Base-by-base conservation (phyloP, 2,888 invertebrate species). In the Melangyna quadrimaculata region DNA sequence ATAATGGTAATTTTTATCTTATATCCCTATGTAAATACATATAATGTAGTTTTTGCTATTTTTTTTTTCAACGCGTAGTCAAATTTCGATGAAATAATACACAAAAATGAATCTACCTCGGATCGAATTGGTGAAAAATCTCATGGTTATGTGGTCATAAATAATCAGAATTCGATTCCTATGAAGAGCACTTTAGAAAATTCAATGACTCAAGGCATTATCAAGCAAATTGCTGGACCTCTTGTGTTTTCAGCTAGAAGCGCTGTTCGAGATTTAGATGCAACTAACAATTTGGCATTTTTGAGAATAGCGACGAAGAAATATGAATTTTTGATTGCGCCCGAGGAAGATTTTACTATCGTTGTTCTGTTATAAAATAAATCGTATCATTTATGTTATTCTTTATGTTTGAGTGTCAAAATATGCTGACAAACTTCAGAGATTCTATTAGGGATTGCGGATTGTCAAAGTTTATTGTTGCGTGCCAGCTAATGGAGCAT, bases 281-380 rank as follows among this genome's bases (percentile, higher is more conserved):
- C 90, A 35, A 87, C 89, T 14, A 91, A 92, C 77, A 89, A 90
- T 67, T 88, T 92, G 10, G 87, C 83, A 45, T 92, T 89, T 82
- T 74, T 92, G 53, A 88, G 92, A 4, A 89, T 92, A n/a, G 88
- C 79, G n/a, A 91, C 92, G 9, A 89, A 89, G 53, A 91, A 91
- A 78, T 88, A 88, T 40, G 92, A 92, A 79, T 91, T 89, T 80
- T 88, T 92, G 10, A 88, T 92, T 29, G 91, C 90, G 0, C 90
- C 91, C 0, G 90, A 91, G 71, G 88, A 89, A 0, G 88, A 90
- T 3, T 91, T 91, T 78, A 92, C 90, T 6, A 89, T 91, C 57
- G 89, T 91, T n/a, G 91, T 91, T 8, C 86, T 90, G 77, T 90
- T 87, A 87, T 67, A 67, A 65, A 43, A 37, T 8, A 37, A 37